Base-by-base conservation (phyloP, 2,113 vertebrate species). In the Philantomba maxwellii region DNA sequence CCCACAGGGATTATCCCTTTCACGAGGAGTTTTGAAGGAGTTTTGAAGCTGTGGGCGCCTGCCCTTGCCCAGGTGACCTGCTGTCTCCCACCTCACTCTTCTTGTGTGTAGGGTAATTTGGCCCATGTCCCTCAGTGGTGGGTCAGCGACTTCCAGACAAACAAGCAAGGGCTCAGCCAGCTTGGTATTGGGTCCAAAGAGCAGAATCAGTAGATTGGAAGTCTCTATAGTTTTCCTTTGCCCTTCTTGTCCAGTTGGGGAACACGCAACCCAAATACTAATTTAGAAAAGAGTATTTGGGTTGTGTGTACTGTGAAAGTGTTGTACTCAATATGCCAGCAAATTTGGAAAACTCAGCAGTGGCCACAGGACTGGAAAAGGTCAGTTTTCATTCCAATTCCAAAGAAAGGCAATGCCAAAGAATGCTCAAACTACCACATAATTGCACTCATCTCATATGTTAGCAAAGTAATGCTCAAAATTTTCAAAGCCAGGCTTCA, bases 401-500 rank as follows among this genome's bases (percentile, higher is more conserved):
- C 19, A 39, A 70, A 6, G 66, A 70, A 36, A 70, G n/a, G 9
- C n/a, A 36, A 23, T 23, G 19, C 5, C n/a, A 39, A 70, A 70
- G 9, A 70, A 70, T 70, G 66, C 9, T 70, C n/a, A 70, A 12
- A 12, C n/a, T 70, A 70, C 5, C 0, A 0, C n/a, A 70, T 0
- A 23, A 70, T 70, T 70, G 66, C n/a, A 70, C 19, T 70, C n/a
- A 23, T 70, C n/a, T 70, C n/a, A 70, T n/a, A 70, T 12, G 66
- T 9, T 70, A 36, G 19, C 19, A 70, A 36, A 36, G n/a, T 70
- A 70, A 70, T 70, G 10, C n/a, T 70, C 64, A 70, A 70, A 36
- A 70, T 70, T 36, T 19, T 70, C 4, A 9, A 70, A 23, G 2
- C n/a, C 19, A 70, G 64, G 64, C 64, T 70, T 70, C 9, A 36